Evolutionary conservation across 2,797 vertebrate genomes (phyloP).

Genomic region (Cynodonichthys magdalenae): DNA sequence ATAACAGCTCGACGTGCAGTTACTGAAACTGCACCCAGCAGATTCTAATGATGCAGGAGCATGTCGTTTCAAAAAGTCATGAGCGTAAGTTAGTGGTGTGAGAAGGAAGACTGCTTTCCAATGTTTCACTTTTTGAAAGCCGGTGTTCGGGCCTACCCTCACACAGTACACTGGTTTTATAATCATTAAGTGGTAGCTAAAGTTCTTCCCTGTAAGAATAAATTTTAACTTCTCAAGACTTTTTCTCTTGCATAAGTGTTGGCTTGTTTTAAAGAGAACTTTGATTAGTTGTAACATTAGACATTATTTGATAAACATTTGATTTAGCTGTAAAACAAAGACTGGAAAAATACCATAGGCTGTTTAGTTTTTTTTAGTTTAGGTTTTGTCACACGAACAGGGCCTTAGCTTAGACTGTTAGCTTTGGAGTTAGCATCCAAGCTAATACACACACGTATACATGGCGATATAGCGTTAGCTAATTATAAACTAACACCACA

Average conservation of each 20-base stretch:
- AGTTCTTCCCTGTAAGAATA: constrained; percentile 1
- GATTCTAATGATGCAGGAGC: neutral
- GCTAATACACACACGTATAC: no score
- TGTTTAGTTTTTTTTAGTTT: no score
- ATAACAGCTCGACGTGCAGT: constrained; percentile 10
- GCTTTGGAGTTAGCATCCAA: no score
- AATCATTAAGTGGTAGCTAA: neutral
- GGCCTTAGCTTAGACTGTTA: no score
- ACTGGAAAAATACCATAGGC: no score
- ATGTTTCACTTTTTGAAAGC: constrained; percentile 6
- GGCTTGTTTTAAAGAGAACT: neutral
- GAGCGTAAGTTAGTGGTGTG: neutral
- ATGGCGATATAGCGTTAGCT: no score
- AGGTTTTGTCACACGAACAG: no score
- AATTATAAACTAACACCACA: no score
- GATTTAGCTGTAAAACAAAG: no score
- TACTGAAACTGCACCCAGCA: constrained; percentile 10
- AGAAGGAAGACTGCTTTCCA: constrained; percentile 6
- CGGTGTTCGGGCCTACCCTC: neutral
- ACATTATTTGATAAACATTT: no score
- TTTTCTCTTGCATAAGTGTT: neutral
- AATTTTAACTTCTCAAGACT: neutral
- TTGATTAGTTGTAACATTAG: no score
- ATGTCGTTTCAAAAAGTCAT: constrained; percentile 5
- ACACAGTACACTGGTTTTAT: neutral